These are phyloP conservation scores for Psilopogon haemacephalus DNA, from an alignment of 2,113 vertebrate species.

Conservation along the genomic window DNA sequence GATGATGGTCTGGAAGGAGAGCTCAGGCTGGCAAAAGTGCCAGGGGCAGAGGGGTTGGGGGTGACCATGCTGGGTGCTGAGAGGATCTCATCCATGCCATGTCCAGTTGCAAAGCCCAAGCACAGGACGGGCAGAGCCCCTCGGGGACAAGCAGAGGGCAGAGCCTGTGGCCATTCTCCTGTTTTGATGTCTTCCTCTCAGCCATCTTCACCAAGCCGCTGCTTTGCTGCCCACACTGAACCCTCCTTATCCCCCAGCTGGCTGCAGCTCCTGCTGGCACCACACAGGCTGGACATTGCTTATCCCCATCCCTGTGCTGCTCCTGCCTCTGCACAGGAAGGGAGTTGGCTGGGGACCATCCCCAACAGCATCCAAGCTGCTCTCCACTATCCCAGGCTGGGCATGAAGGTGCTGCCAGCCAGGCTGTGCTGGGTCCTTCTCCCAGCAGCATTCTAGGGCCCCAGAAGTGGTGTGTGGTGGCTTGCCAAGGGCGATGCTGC, in stretches of 20 bases:
- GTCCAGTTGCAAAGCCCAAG: background rate
- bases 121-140: background rate
- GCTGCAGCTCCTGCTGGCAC: background rate
- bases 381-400: background rate
- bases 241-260: background rate
- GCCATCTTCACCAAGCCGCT: background rate
- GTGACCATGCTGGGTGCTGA: background rate
- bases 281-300: background rate
- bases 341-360: background rate
- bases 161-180: background rate
- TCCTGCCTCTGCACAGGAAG: background rate
- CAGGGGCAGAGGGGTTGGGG: background rate
- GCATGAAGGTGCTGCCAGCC: background rate
- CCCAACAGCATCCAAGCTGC: background rate
- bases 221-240: background rate
- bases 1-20: background rate
- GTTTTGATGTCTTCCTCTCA: background rate
- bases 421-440: background rate
- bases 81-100: accelerated
- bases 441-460: background rate
- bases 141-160: background rate
- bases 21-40: background rate
- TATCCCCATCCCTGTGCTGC: background rate
- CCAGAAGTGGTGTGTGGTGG: background rate
- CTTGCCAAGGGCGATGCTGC: background rate